Base-by-base conservation (phyloP, 2,113 vertebrate genomes). In the Daboia siamensis region DNA sequence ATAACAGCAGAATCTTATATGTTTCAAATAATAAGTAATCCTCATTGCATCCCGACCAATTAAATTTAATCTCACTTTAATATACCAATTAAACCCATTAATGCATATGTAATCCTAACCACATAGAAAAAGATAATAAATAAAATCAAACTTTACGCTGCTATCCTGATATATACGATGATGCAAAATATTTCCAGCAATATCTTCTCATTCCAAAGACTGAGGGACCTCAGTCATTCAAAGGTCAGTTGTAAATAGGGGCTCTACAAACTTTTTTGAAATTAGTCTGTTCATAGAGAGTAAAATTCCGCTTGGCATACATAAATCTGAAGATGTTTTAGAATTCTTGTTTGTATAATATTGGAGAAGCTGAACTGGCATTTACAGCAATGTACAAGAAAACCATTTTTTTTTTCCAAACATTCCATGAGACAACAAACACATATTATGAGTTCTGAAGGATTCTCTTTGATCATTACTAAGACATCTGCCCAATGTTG, bases 401-500 rank as follows among this genome's bases (percentile, higher is more conserved):
- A n/a, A 4, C 26, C 59, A 24, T 29, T 55, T 88, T 24, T 88
- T 24, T 74, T 23, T 80, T 86, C 39, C 13, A 1, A 29, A 54
- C 48, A 39, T 88, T 52, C 52, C 54, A 56, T 92, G 61, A 56
- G 21, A 86, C 57, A 93, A 85, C 88, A 90, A 92, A 92, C 6
- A 11, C 59, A 80, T 92, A 23, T 92, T 74, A 92, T 90, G n/a
- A 90, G 80, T 51, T 64, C 84, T 93, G 86, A 85, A 90, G 23
- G 23, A 86, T 86, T 93, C 61, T 51, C 56, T 57, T 90, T 90
- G 88, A 61, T 86, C 80, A 64, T 91, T 95, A 90, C 57, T 88
- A 54, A 0, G 87, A 61, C 74, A 94, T 51, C 92, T 93, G 69
- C 74, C 93, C 95, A 94, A 93, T 92, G 93, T 93, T 96, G 95